Percentiles rank a stretch among this genome's conserved stretches.
Evolutionary conservation across 2,113 vertebrate genomes (phyloP).

Genomic region (Mola mola): DNA sequence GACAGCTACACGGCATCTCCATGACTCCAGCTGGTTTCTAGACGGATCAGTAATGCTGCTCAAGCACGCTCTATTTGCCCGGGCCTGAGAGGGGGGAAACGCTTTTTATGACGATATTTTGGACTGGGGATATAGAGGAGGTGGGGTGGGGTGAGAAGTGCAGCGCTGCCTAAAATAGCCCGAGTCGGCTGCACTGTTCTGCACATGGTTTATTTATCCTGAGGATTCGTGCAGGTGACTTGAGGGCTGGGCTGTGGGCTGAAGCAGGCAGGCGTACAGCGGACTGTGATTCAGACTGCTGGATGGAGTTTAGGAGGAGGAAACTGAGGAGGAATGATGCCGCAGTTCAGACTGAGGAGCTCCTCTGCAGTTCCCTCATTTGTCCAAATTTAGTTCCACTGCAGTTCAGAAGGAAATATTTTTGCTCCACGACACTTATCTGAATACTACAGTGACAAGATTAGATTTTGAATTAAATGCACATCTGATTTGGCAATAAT

Average conservation of each 20-base stretch:
- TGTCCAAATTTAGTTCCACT: too few relatives aligned
- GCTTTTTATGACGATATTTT: slow-evolving; percentile 64
- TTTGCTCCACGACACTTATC: background rate
- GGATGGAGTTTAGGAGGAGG: slow-evolving; percentile 26
- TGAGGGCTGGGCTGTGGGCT: slow-evolving; percentile 53
- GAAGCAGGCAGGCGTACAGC: slow-evolving; percentile 36
- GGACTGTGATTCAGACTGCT: slow-evolving; percentile 57
- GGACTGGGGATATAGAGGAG: slow-evolving; percentile 17
- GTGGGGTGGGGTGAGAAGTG: slow-evolving; percentile 1
- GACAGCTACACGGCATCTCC: slow-evolving; percentile 34
- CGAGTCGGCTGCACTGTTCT: slow-evolving; percentile 54
- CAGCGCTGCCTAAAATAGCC: slow-evolving; percentile 71
- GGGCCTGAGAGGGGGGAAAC: slow-evolving; percentile 42
- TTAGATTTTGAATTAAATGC: background rate
- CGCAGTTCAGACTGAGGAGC: slow-evolving; percentile 13
- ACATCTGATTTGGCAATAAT: too few relatives aligned
- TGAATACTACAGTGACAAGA: background rate
- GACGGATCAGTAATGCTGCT: slow-evolving; percentile 65
- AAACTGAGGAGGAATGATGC: slow-evolving; percentile 32
- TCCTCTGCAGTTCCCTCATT: slow-evolving; percentile 28
- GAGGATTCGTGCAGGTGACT: slow-evolving; percentile 78
- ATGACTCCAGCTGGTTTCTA: slow-evolving; percentile 61
- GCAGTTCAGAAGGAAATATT: background rate
- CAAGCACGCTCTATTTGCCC: slow-evolving; percentile 54
- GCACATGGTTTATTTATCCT: slow-evolving; percentile 78